Conservation (phyloP, 2,888 invertebrate species). For the Lepidocyrtoides sp. region DNA sequence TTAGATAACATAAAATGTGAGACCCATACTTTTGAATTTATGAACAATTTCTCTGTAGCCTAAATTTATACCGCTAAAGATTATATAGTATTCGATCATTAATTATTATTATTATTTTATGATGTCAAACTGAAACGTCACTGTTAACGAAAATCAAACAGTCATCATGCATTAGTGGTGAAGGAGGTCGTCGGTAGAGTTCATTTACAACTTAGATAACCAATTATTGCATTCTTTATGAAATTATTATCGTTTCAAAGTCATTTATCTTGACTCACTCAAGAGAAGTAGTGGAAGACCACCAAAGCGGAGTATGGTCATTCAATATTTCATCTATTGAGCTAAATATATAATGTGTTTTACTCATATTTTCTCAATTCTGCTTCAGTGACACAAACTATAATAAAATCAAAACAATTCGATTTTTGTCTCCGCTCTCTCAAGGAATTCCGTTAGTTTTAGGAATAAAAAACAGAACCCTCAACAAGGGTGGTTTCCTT, state of each 20-base stretch:
- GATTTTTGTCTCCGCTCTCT: neutral
- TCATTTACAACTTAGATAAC: neutral
- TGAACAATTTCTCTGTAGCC: neutral
- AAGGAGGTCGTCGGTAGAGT: neutral
- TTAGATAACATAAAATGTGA: slow-evolving; percentile 58
- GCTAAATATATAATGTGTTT: neutral
- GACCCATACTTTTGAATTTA: neutral
- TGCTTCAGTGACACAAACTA: neutral
- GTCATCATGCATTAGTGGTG: no score
- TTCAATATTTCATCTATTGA: neutral
- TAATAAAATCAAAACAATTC: neutral
- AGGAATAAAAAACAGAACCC: neutral
- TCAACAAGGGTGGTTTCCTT: no score
- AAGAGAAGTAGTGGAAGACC: slow-evolving; percentile 33
- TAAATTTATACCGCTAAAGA: neutral
- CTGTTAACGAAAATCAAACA: no score
- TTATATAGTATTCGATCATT: slow-evolving; percentile 8
- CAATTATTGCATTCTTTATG: neutral
- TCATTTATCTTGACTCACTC: slow-evolving; percentile 70
- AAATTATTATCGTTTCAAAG: slow-evolving; percentile 41
- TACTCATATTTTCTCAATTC: neutral
- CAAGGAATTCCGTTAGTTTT: neutral
- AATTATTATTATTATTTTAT: no score
- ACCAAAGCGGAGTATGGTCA: slow-evolving; percentile 58
- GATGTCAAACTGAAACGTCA: no score